Evolutionary conservation across 23 tunicate genomes (phyloP).

Genomic region (Halocynthia aurantium): DNA sequence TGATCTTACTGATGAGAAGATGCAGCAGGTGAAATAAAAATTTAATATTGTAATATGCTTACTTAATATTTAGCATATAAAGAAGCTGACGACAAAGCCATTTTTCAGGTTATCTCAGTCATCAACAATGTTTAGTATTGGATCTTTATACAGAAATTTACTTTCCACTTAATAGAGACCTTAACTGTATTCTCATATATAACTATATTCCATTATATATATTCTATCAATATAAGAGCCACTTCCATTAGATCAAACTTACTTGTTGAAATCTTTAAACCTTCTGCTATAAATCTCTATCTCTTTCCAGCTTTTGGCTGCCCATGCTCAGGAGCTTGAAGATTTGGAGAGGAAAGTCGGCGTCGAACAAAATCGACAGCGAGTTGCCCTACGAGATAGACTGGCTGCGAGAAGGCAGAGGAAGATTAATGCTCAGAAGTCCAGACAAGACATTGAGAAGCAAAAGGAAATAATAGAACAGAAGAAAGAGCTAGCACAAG

Average conservation of each 20-base stretch:
- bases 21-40: constrained; percentile 46
- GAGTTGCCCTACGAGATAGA: constrained; percentile 61
- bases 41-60: no score
- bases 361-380: constrained; percentile 64
- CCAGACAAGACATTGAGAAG: constrained; percentile 69
- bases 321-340: constrained; percentile 88
- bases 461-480: constrained; percentile 69
- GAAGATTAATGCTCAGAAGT: constrained; percentile 34
- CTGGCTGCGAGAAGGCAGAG: constrained; percentile 67
- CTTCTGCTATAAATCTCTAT: neutral
- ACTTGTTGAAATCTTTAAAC: no score
- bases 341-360: constrained; percentile 42
- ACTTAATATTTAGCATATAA: no score
- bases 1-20: constrained; percentile 60
- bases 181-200: no score
- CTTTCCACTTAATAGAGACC: no score
- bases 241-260: no score
- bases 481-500: constrained; percentile 84
- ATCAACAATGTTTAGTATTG: no score
- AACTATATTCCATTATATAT: no score
- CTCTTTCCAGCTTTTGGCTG: constrained; percentile 69
- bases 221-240: no score
- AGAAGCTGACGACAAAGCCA: no score
- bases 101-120: no score
- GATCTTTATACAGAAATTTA: neutral